Percentiles rank a stretch among this genome's conserved stretches.
Evolutionary conservation across 1,140 invertebrate species (phyloP).

Genomic region (Drosophila sulfurigaster): DNA sequence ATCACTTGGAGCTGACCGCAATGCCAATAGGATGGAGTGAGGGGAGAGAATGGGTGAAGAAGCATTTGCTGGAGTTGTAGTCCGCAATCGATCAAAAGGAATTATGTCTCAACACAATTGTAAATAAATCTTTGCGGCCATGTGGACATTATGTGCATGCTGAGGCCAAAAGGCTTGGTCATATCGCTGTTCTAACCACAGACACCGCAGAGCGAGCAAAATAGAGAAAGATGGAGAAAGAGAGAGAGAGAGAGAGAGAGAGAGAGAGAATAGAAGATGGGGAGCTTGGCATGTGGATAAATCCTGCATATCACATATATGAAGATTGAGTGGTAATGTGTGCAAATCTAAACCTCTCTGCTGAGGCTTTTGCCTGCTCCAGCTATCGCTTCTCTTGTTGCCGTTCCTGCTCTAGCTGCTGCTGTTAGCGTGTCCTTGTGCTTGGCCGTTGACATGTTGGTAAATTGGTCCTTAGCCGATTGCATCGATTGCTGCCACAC

Average conservation of each 20-base stretch:
- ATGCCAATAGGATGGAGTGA: conserved; percentile 15
- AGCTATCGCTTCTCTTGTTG: background rate
- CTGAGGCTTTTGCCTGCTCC: conserved; percentile 28
- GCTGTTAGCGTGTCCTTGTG: conserved; percentile 28
- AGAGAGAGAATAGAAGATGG: background rate
- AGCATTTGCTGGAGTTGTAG: conserved; percentile 21
- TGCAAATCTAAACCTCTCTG: conserved; percentile 75
- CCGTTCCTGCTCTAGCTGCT: background rate
- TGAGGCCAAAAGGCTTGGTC: conserved; percentile 51
- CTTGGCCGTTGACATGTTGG: conserved; percentile 72
- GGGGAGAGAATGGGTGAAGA: background rate
- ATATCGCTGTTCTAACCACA: conserved; percentile 47
- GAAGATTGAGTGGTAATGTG: conserved; percentile 83
- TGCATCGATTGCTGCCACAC: conserved; percentile 68
- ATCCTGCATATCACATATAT: conserved; percentile 71
- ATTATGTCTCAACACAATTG: conserved; percentile 83
- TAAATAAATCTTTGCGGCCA: conserved; percentile 82
- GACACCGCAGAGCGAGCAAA: conserved; percentile 29
- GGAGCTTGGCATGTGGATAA: conserved; percentile 32
- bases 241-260: conserved; percentile 4
- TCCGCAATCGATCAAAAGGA: conserved; percentile 78
- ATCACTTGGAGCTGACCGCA: conserved; percentile 76
- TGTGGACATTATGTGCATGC: conserved; percentile 77
- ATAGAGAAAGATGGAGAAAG: background rate
- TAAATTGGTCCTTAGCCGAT: conserved; percentile 82